A percentile compares a stretch with the other conserved stretches of the same genome.
These are phyloP conservation scores for Hemithea aestivaria DNA, from an alignment of 2,888 invertebrate genomes.

Conservation along the genomic window DNA sequence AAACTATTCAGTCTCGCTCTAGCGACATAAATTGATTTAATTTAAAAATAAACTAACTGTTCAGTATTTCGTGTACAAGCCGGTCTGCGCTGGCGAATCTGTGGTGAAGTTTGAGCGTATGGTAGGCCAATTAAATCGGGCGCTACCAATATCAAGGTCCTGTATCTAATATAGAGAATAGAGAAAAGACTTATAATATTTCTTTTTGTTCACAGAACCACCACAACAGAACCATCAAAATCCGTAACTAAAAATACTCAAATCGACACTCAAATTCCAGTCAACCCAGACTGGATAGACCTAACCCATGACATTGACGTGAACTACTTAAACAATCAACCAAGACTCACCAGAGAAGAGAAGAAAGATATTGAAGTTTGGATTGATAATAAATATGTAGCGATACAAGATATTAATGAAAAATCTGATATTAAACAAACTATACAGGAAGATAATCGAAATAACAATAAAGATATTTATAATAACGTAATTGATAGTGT, in stretches of 20 bases:
- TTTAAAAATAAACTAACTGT: no score
- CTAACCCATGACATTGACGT: slow-evolving; percentile 63
- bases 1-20: no score
- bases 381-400: slow-evolving; percentile 42
- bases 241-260: slow-evolving; percentile 6
- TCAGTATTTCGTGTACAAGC: no score
- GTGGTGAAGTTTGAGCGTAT: no score
- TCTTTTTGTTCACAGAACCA: slow-evolving; percentile 16
- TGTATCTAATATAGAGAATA: no score
- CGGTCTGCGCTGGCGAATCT: no score
- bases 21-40: no score
- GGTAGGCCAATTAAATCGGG: no score
- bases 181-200: no score
- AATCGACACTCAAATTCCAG: slow-evolving; percentile 15
- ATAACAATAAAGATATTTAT: slow-evolving; percentile 5
- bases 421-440: slow-evolving; percentile 7
- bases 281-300: slow-evolving; percentile 45
- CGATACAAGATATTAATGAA: slow-evolving; percentile 23
- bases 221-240: slow-evolving; percentile 6
- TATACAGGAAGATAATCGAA: slow-evolving; percentile 13
- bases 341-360: slow-evolving; percentile 43
- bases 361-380: slow-evolving; percentile 49
- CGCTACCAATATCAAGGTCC: no score
- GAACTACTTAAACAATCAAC: slow-evolving; percentile 45
- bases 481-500: slow-evolving; percentile 8